phyloP scores from a whole-genome alignment of 2,888 invertebrate genomes.

The Epinotia nisella region DNA sequence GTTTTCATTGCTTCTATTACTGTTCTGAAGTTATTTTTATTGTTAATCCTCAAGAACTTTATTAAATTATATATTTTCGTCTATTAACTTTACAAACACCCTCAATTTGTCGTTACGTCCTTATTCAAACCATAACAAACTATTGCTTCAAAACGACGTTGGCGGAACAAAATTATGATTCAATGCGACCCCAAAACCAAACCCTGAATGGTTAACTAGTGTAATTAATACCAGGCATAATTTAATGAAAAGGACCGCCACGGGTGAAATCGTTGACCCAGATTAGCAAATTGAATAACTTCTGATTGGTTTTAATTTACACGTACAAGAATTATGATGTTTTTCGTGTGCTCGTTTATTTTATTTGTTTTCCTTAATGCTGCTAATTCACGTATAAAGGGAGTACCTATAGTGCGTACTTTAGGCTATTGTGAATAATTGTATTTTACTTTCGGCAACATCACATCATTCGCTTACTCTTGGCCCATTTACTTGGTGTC shows the following conservation, averaged over 20 bases:
- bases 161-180: constrained; percentile 3
- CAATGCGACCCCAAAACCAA: neutral
- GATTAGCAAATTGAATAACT: constrained; percentile 38
- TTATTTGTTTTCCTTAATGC: neutral
- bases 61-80: no score
- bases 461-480: neutral
- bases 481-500: neutral
- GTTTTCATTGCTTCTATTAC: no score
- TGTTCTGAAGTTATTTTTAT: neutral
- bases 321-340: neutral
- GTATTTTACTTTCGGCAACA: no score
- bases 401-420: neutral
- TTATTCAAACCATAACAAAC: neutral
- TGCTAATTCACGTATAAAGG: neutral
- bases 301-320: constrained; percentile 34
- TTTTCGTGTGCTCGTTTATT: neutral
- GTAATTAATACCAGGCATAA: constrained; percentile 32
- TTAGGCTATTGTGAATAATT: neutral
- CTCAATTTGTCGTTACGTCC: neutral
- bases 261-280: constrained; percentile 17
- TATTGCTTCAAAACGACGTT: neutral
- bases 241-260: constrained; percentile 31
- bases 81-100: neutral
- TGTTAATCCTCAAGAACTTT: neutral
- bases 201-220: constrained; percentile 15